Conservation (phyloP, 2,797 vertebrate species). For the Cirrhinus mrigala region DNA sequence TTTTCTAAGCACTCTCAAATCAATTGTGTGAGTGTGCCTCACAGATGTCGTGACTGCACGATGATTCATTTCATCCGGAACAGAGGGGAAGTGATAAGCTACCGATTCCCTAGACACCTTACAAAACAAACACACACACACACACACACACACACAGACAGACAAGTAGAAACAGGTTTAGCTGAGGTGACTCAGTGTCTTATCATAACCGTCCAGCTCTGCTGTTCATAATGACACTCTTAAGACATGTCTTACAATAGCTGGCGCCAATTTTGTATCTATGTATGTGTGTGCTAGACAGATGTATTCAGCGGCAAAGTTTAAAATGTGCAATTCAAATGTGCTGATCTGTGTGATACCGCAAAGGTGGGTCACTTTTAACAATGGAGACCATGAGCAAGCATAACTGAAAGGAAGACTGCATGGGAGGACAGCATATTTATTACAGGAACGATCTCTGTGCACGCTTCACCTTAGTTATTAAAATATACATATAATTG, state of each 20-base stretch:
- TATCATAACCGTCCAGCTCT: conserved; percentile 15
- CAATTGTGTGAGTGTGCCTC: background rate
- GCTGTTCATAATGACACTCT: conserved; percentile 24
- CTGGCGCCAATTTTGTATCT: background rate
- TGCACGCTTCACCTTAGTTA: background rate
- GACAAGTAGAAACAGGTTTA: conserved; percentile 5
- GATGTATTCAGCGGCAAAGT: background rate
- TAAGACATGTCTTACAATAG: conserved; percentile 14
- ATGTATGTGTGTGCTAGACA: conserved; percentile 5
- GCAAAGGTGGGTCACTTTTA: conserved; percentile 29
- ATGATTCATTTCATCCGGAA: conserved; percentile 33
- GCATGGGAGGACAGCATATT: background rate
- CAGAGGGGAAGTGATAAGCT: conserved; percentile 33
- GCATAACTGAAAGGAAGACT: conserved; percentile 1
- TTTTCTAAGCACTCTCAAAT: background rate
- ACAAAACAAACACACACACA: conserved; percentile 25
- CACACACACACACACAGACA: conserved; percentile 15
- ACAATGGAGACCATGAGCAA: conserved; percentile 25
- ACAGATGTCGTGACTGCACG: conserved; percentile 19
- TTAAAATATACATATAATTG: background rate
- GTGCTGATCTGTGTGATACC: conserved; percentile 20
- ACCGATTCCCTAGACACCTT: background rate
- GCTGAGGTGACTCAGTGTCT: background rate
- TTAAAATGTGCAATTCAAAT: background rate
- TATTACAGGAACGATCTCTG: background rate